Conservation (phyloP, 2,113 vertebrate species). For the Microtus pennsylvanicus region DNA sequence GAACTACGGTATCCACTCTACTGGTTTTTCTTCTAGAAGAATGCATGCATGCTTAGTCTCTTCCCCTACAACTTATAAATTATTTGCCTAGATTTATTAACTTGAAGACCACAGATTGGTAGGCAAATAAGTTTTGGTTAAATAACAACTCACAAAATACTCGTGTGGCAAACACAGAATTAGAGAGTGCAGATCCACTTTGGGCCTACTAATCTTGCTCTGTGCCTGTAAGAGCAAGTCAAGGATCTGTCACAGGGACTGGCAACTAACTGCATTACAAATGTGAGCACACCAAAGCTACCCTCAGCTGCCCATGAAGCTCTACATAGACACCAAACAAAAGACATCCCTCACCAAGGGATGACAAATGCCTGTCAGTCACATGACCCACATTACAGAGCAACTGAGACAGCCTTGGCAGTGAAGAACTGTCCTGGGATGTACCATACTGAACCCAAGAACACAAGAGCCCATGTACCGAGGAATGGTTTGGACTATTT, state of each 20-base stretch:
- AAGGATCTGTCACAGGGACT: slow-evolving; percentile 50
- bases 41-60: neutral
- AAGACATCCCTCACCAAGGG: neutral
- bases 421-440: neutral
- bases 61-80: neutral
- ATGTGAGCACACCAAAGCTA: slow-evolving; percentile 30
- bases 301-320: slow-evolving; percentile 28
- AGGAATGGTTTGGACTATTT: neutral
- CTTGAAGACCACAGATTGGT: neutral
- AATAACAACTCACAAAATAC: slow-evolving; percentile 37
- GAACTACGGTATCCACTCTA: neutral
- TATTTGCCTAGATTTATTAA: slow-evolving; percentile 6
- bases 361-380: neutral
- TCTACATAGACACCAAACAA: slow-evolving; percentile 45
- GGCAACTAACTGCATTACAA: slow-evolving; percentile 43
- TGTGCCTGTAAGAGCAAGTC: slow-evolving; percentile 36
- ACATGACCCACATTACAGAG: accelerated
- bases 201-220: slow-evolving; percentile 42
- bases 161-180: slow-evolving; percentile 10
- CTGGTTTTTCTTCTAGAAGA: slow-evolving; percentile 22
- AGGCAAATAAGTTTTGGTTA: slow-evolving; percentile 3
- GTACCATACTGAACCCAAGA: neutral
- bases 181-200: slow-evolving; percentile 13
- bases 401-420: too few species aligned
- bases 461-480: neutral